Evolutionary conservation across 2,888 invertebrate genomes (phyloP).

Genomic region (Lamellibrachia satsuma): DNA sequence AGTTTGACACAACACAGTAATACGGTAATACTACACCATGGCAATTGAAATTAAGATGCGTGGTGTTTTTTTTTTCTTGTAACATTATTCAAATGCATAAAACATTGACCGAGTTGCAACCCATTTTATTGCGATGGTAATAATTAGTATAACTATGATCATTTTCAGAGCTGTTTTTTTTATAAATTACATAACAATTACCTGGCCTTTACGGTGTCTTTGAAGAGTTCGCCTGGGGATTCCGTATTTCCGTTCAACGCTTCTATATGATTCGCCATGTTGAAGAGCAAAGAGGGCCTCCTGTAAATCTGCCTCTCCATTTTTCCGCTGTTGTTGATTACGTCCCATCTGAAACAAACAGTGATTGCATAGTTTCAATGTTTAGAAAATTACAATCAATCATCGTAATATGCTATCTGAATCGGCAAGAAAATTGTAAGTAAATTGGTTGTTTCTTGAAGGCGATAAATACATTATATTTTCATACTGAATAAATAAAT

Average conservation of each 20-base stretch:
- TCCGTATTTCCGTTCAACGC: neutral
- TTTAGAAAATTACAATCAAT: too few relatives aligned
- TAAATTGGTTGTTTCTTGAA: neutral
- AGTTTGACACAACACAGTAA: neutral
- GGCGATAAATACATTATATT: neutral
- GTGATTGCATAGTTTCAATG: neutral
- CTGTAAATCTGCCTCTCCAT: neutral
- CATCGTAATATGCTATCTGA: neutral
- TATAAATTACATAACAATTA: neutral
- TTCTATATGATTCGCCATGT: constrained; percentile 1
- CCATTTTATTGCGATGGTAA: neutral
- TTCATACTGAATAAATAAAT: neutral
- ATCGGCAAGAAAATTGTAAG: neutral
- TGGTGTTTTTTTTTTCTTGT: neutral
- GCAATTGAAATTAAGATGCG: neutral
- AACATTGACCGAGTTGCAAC: neutral
- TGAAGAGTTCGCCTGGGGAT: neutral
- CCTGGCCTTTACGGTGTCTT: neutral
- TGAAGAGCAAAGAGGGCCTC: neutral
- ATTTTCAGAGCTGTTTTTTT: neutral
- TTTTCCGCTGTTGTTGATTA: neutral
- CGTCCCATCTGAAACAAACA: neutral
- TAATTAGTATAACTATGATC: neutral
- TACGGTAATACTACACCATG: neutral
- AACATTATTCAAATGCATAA: neutral